Evolutionary conservation across 35 echinoderm and acorn worm genomes (phyloP).

Genomic region (Hemicentrotus pulcherrimus): DNA sequence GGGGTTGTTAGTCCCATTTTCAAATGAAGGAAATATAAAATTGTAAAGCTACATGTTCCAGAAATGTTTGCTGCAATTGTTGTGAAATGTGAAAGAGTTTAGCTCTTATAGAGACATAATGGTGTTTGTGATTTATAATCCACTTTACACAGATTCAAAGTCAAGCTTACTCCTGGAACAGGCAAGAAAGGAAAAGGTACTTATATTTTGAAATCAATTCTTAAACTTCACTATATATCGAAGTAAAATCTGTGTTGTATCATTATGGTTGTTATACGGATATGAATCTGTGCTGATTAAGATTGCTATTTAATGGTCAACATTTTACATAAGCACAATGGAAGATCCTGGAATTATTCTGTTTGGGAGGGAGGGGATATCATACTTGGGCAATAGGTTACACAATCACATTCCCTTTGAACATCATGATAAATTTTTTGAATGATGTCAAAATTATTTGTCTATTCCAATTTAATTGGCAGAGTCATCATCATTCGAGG

Average conservation of each 20-base stretch:
- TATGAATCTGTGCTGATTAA: too few species aligned
- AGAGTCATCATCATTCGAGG: too few species aligned
- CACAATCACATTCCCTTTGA: too few species aligned
- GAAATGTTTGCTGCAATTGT: background rate
- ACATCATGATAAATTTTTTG: too few species aligned
- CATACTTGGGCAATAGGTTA: too few species aligned
- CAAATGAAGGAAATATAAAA: background rate
- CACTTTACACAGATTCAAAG: constrained; percentile 72
- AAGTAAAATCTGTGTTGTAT: background rate
- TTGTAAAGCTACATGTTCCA: background rate
- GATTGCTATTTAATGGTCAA: too few species aligned
- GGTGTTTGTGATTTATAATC: background rate
- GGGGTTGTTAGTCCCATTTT: background rate
- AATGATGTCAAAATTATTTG: too few species aligned
- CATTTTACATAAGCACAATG: too few species aligned
- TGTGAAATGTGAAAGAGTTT: too few species aligned
- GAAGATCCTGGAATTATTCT: too few species aligned
- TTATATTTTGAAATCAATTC: background rate
- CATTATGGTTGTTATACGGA: background rate
- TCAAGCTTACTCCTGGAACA: constrained; percentile 88
- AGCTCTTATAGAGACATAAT: background rate
- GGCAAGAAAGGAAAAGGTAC: constrained; percentile 89
- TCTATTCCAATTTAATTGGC: too few species aligned
- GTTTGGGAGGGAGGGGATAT: too few species aligned
- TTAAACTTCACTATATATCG: background rate